phyloP scores from a whole-genome alignment of 2,888 invertebrate species.

The Cryptus armator region DNA sequence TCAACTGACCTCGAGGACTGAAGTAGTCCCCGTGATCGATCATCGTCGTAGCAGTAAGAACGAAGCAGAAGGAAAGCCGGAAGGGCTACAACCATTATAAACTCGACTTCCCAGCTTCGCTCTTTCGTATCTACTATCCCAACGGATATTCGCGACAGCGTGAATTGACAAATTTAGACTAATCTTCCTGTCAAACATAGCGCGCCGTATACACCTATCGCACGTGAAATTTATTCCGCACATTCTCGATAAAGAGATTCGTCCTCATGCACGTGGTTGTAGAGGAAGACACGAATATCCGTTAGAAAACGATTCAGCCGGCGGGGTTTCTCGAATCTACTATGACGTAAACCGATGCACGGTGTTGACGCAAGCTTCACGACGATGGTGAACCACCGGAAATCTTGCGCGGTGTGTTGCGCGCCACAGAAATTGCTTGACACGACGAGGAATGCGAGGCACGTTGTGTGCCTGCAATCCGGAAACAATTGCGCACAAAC shows the following conservation, averaged over 20 bases:
- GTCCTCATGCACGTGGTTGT: no score
- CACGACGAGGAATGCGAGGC: conserved; percentile 1
- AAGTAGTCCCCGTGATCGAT: conserved; percentile 62
- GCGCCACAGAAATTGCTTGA: neutral
- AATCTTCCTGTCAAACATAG: conserved; percentile 2
- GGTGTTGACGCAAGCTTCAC: neutral
- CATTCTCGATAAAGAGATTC: neutral
- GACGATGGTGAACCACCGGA: conserved; percentile 11
- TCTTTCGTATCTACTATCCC: neutral
- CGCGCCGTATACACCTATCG: neutral
- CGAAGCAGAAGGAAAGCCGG: conserved; percentile 55
- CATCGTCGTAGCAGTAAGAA: conserved; percentile 52
- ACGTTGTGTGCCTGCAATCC: neutral
- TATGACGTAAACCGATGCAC: neutral
- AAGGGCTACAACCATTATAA: conserved; percentile 60
- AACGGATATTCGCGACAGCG: conserved; percentile 57
- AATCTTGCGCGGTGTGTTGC: neutral
- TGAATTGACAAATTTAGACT: conserved; percentile 46
- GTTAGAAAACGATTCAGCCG: neutral
- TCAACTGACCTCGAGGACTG: conserved; percentile 69
- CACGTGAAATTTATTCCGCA: conserved; percentile 15
- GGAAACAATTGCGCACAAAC: neutral
- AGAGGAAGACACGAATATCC: conserved; percentile 7
- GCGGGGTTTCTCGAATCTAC: neutral
- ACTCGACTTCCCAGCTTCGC: conserved; percentile 41